phyloP scores from a whole-genome alignment of 2,113 vertebrate species.

The Pheucticus melanocephalus region DNA sequence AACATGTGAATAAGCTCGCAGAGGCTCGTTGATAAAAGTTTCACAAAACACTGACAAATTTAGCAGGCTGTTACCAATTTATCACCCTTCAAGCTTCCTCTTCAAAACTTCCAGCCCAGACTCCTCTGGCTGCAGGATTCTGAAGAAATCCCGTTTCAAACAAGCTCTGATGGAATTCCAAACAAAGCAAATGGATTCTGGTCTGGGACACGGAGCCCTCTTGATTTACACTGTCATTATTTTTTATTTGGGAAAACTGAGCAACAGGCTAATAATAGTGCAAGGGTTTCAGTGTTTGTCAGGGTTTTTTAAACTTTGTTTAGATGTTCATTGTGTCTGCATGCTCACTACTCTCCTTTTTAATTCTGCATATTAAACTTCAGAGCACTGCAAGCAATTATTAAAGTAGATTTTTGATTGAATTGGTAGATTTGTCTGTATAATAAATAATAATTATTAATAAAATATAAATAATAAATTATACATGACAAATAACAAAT shows the following conservation, averaged over 20 bases:
- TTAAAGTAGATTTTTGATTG: not conserved
- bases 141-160: not conserved
- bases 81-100: not conserved
- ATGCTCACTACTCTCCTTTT: not conserved
- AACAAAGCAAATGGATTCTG: not conserved
- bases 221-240: not conserved
- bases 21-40: not conserved
- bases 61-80: rapidly evolving
- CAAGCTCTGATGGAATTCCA: not conserved
- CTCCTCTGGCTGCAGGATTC: not conserved
- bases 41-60: not conserved
- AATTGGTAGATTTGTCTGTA: not conserved
- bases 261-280: not conserved
- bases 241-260: not conserved
- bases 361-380: not conserved
- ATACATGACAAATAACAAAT: not conserved
- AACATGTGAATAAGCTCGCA: rapidly evolving
- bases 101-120: not conserved
- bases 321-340: not conserved
- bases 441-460: not conserved
- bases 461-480: not conserved
- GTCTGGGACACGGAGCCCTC: not conserved
- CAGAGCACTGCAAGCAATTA: not conserved
- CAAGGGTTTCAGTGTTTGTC: not conserved
- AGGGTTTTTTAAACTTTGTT: not conserved